These are phyloP conservation scores for Drosophila barbarae DNA, from an alignment of 2,888 invertebrate species.

Conservation along the genomic window DNA sequence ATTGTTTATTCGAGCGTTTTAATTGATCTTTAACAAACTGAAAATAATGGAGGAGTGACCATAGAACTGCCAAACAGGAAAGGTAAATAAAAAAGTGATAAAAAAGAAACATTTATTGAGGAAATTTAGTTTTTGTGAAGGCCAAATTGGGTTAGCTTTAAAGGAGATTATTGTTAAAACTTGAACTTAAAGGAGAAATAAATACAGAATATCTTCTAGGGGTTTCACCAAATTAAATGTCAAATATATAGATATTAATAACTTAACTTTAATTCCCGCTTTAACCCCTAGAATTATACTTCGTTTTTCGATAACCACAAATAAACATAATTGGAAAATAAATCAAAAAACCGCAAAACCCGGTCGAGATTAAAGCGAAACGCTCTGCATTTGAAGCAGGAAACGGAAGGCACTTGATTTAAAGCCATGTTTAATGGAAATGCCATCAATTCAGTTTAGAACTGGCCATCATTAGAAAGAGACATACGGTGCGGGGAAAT, in stretches of 20 bases:
- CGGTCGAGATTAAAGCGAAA: neutral
- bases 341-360: neutral
- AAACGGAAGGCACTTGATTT: conserved; percentile 32
- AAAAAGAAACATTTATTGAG: neutral
- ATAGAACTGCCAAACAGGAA: conserved; percentile 2
- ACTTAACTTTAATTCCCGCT: neutral
- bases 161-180: no score
- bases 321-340: conserved; percentile 1
- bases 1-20: conserved; percentile 20
- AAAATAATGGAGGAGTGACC: conserved; percentile 10
- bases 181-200: neutral
- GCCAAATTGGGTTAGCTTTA: neutral
- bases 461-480: conserved; percentile 10
- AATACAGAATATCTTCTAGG: no score
- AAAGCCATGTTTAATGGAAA: conserved; percentile 30
- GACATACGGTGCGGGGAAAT: neutral
- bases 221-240: neutral
- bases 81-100: neutral
- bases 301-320: neutral
- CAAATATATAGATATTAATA: no score
- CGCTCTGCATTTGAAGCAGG: conserved; percentile 2
- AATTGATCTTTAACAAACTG: conserved; percentile 26
- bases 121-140: neutral
- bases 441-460: conserved; percentile 24
- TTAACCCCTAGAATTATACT: neutral